phyloP scores from a whole-genome alignment of 1,140 invertebrate genomes.

The Bombus fervidus region DNA sequence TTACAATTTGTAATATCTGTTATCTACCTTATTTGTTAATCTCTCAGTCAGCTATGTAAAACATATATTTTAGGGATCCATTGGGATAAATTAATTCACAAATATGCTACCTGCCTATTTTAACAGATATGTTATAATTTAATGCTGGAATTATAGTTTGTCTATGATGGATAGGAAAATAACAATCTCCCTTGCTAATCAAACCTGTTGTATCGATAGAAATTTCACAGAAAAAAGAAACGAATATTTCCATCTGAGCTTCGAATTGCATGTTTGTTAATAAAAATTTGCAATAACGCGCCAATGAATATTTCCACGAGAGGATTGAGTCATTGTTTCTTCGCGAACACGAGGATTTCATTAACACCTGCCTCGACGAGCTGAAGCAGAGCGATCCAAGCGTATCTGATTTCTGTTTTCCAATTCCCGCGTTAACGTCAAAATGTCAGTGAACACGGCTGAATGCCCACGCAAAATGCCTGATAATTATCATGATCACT shows the following conservation, averaged over 20 bases:
- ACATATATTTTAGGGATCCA: not conserved
- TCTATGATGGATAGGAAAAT: too few species aligned
- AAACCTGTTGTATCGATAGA: not conserved
- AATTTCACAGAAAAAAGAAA: not conserved
- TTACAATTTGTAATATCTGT: not conserved
- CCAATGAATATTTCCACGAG: not conserved
- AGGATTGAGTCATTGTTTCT: not conserved
- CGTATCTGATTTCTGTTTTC: constrained; percentile 46
- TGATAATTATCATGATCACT: constrained; percentile 69
- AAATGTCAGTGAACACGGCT: constrained; percentile 74
- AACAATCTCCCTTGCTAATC: not conserved
- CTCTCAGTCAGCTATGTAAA: not conserved
- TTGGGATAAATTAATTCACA: not conserved
- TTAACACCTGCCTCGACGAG: constrained; percentile 32
- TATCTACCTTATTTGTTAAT: not conserved
- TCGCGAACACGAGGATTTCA: constrained; percentile 19
- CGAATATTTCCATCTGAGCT: not conserved
- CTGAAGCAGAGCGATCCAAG: not conserved
- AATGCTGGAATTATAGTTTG: not conserved
- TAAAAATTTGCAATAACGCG: not conserved
- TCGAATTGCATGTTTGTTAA: not conserved
- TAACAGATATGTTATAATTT: not conserved
- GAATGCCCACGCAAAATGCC: constrained; percentile 64
- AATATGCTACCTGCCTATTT: not conserved
- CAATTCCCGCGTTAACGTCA: constrained; percentile 69